Evolutionary conservation across 2,888 invertebrate species (phyloP).

Genomic region (Bimastos eiseni): DNA sequence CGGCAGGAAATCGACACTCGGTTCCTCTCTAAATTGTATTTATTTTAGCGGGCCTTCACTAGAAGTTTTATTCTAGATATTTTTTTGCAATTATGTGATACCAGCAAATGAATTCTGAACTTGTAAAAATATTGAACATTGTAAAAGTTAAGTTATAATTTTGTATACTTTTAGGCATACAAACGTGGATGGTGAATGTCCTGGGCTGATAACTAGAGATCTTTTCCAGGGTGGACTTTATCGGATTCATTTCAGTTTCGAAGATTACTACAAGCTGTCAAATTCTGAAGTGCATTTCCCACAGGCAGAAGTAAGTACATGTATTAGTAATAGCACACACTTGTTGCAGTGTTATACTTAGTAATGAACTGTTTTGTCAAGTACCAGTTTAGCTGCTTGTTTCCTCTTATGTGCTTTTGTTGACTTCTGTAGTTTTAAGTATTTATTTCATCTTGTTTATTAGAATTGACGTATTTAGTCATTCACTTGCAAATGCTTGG

Average conservation of each 20-base stretch:
- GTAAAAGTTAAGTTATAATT: not conserved
- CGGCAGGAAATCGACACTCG: too few species aligned
- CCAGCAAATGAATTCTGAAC: not conserved
- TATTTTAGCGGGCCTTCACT: not conserved
- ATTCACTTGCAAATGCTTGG: not conserved
- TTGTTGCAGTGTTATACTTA: not conserved
- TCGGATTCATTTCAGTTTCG: not conserved
- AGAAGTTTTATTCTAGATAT: not conserved
- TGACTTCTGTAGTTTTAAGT: not conserved
- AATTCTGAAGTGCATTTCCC: conserved; percentile 10
- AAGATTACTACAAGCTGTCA: conserved; percentile 4
- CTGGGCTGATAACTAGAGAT: conserved; percentile 18
- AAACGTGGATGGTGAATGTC: conserved; percentile 19
- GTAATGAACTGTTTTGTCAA: not conserved
- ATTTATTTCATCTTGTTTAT: not conserved
- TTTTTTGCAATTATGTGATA: not conserved
- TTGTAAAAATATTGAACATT: not conserved
- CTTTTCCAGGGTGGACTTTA: conserved; percentile 22
- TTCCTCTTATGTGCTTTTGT: not conserved
- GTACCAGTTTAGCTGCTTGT: not conserved
- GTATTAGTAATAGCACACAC: not conserved
- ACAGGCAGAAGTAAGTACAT: not conserved
- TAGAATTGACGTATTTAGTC: not conserved
- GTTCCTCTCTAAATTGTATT: too few species aligned
- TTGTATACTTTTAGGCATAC: not conserved